phyloP scores from a whole-genome alignment of 2,888 invertebrate species.

The Esperia sulphurella region DNA sequence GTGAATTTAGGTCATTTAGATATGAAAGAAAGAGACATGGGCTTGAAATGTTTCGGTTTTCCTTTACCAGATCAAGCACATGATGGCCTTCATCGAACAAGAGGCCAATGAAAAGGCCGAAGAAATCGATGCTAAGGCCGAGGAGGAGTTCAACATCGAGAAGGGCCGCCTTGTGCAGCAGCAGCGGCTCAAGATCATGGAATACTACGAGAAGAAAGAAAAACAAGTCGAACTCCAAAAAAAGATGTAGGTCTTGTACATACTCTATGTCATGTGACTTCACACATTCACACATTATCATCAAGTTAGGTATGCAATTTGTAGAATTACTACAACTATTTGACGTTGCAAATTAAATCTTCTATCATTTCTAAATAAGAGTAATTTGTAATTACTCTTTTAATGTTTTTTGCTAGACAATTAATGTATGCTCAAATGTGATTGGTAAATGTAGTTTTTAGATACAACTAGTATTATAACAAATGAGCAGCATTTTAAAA shows the following conservation, averaged over 20 bases:
- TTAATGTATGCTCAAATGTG: too few relatives aligned
- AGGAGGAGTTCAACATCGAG: conserved; percentile 99
- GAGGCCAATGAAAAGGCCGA: conserved; percentile 99
- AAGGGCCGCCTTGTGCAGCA: conserved; percentile 99
- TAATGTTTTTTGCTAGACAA: too few relatives aligned
- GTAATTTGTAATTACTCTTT: too few relatives aligned
- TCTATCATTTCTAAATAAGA: too few relatives aligned
- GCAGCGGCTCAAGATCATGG: conserved; percentile 99
- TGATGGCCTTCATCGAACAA: conserved; percentile 99
- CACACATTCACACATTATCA: background rate
- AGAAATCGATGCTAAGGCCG: conserved; percentile 99
- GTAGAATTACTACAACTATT: too few relatives aligned
- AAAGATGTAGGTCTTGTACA: conserved; percentile 89
- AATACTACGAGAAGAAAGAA: conserved; percentile 99
- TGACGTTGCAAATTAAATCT: too few relatives aligned
- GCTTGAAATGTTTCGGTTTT: conserved; percentile 12
- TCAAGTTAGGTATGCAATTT: background rate
- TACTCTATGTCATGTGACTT: conserved; percentile 9
- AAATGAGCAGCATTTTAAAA: too few relatives aligned
- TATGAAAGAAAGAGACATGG: conserved; percentile 3
- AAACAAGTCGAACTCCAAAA: conserved; percentile 99
- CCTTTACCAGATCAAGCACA: conserved; percentile 95
- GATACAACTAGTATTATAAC: too few relatives aligned
- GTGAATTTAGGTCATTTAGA: background rate
- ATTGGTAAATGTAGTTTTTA: too few relatives aligned